Percentiles rank a stretch among this genome's conserved stretches.
Conservation (phyloP, 2,797 vertebrate genomes). For the Toxotes lorentzi region DNA sequence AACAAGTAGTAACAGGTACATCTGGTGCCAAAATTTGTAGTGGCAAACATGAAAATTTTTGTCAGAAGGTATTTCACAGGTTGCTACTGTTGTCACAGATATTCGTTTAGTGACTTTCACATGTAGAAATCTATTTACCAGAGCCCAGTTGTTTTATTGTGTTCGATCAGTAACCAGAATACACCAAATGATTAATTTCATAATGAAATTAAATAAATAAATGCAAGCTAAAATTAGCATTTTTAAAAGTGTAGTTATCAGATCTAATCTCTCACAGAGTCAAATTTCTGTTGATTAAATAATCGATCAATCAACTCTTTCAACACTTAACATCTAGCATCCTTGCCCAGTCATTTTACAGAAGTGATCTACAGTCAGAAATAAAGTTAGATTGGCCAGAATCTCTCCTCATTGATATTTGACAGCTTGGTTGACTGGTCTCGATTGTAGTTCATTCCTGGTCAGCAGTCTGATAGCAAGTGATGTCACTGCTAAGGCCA, state of each 20-base stretch:
- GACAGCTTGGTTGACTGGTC: conserved; percentile 42
- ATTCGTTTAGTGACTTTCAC: background rate
- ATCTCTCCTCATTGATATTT: conserved; percentile 37
- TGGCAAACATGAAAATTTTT: background rate
- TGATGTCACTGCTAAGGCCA: conserved; percentile 73
- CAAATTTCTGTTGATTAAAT: background rate
- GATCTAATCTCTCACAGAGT: background rate
- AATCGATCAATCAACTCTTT: background rate
- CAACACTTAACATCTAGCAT: background rate
- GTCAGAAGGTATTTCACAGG: background rate
- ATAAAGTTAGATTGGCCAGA: background rate
- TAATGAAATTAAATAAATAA: background rate
- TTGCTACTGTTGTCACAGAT: background rate
- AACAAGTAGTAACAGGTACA: conserved; percentile 96
- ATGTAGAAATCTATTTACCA: background rate
- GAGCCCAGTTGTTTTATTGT: background rate
- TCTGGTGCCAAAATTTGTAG: background rate
- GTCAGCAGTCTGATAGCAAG: conserved; percentile 61
- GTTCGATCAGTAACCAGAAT: background rate
- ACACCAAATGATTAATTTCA: background rate
- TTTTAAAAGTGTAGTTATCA: background rate
- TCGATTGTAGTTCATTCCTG: conserved; percentile 24
- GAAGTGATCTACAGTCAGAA: background rate
- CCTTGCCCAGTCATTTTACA: background rate
- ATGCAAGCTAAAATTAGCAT: background rate